Evolutionary conservation across 2,888 invertebrate genomes (phyloP), one percentile per base, ranked within the genome.

Genomic region (Lasioglossum oenotherae): DNA sequence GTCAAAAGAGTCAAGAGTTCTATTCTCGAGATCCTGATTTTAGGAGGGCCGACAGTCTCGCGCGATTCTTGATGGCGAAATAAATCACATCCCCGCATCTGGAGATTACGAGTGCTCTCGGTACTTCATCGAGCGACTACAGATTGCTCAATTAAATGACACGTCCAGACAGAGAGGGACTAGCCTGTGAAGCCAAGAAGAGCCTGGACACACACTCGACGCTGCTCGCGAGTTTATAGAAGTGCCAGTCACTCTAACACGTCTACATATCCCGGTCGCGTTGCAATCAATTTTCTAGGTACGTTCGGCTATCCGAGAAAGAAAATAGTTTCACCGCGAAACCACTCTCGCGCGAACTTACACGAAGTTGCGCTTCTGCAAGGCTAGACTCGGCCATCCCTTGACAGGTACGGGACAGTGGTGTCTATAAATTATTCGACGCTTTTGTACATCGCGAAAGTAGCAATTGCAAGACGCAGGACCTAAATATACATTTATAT

Each of bases 61-160:
- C 67, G 16, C 31, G 35, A 35, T 35, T 67, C 67, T 67, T 31
- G 8, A 19, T 19, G 19, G 60, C 27, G 60, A 64, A 64, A 64
- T 64, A 64, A 67, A 67, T 67, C 67, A 35, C 67, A 35, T 19
- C 19, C 19, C 67, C 31, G 35, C 67, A 6, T 16, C 35, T 8
- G 67, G 35, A 35, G 19, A 35, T 67, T 67, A 67, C 19, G 27
- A 35, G 67, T 31, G 16, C 67, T 35, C 67, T 67, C 67, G 67
- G 31, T 67, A 31, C 67, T 19, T 35, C 67, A 67, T 67, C 31
- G 67, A 23, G 19, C 67, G 35, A 35, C 67, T 19, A 67, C 67
- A 6, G 67, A 35, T 19, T 67, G 67, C 67, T 67, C 67, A 67
- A 67, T 35, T 31, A 67, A 67, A 67, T 31, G 67, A 67, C 67